A percentile compares a stretch with the other conserved stretches of the same genome.
These are phyloP conservation scores for Esox lucius DNA, from an alignment of 2,797 vertebrate genomes.

Conservation along the genomic window DNA sequence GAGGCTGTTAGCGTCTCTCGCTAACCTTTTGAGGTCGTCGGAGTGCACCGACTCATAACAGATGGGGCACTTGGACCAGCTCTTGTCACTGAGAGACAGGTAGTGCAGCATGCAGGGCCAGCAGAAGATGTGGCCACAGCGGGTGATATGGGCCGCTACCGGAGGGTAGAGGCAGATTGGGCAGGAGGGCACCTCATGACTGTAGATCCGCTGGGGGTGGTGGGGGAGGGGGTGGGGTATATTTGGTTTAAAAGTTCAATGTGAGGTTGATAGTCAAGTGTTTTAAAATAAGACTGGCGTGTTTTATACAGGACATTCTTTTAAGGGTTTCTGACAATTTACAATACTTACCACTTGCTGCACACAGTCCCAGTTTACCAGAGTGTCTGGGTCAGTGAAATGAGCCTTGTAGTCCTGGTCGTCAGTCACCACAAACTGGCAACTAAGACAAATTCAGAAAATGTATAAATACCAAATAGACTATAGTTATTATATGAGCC, in stretches of 20 bases:
- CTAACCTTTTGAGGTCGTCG: constrained; percentile 93
- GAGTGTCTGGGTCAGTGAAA: constrained; percentile 96
- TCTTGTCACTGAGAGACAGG: constrained; percentile 91
- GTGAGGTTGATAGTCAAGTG: background rate
- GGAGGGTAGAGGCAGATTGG: constrained; percentile 98
- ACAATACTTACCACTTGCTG: constrained; percentile 93
- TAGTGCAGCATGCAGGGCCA: constrained; percentile 99
- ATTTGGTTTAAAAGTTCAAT: background rate
- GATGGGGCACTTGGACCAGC: constrained; percentile 97
- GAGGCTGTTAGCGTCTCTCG: background rate
- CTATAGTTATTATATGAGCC: too few species aligned
- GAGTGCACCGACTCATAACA: constrained; percentile 92
- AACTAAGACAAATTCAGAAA: constrained; percentile 71
- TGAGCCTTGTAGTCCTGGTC: constrained; percentile 96
- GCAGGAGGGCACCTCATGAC: constrained; percentile 98
- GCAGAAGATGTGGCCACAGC: constrained; percentile 97
- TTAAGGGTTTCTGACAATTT: too few species aligned
- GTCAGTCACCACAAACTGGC: constrained; percentile 97
- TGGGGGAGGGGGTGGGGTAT: constrained; percentile 28
- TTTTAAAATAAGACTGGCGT: background rate
- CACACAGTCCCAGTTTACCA: constrained; percentile 99
- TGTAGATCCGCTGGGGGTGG: constrained; percentile 86
- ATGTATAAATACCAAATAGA: background rate
- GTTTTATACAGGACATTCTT: background rate
- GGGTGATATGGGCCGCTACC: constrained; percentile 93